Evolutionary conservation across 2,797 vertebrate species (phyloP).

Genomic region (Monodelphis domestica): DNA sequence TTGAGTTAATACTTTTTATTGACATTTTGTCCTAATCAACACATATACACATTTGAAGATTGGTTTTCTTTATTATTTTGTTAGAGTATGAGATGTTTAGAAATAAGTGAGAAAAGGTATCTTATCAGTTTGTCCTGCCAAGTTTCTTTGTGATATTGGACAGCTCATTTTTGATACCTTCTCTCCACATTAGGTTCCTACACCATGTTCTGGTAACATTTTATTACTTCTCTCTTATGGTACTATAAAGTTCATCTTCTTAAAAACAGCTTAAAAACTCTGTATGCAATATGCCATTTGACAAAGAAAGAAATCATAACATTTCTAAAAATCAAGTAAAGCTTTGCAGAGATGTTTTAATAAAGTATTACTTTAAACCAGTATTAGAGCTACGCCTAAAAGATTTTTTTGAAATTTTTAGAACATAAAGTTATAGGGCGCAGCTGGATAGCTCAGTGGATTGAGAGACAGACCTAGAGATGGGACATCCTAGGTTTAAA

Average conservation of each 20-base stretch:
- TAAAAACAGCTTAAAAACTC: constrained; percentile 19
- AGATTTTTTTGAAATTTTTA: background rate
- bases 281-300: background rate
- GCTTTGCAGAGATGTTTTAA: background rate
- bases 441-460: too few species aligned
- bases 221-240: background rate
- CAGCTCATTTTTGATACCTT: background rate
- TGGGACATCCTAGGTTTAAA: too few species aligned
- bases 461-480: too few species aligned
- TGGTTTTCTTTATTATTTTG: background rate
- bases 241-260: background rate
- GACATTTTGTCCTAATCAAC: background rate
- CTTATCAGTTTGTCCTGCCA: background rate
- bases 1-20: too few species aligned
- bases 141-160: background rate
- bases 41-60: background rate
- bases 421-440: too few species aligned
- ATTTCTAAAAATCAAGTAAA: background rate
- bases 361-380: background rate
- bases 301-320: background rate
- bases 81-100: background rate
- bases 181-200: background rate
- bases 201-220: background rate
- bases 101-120: background rate
- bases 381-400: background rate